Evolutionary conservation across 2,888 invertebrate genomes (phyloP).

Genomic region (Xestobium rufovillosum): DNA sequence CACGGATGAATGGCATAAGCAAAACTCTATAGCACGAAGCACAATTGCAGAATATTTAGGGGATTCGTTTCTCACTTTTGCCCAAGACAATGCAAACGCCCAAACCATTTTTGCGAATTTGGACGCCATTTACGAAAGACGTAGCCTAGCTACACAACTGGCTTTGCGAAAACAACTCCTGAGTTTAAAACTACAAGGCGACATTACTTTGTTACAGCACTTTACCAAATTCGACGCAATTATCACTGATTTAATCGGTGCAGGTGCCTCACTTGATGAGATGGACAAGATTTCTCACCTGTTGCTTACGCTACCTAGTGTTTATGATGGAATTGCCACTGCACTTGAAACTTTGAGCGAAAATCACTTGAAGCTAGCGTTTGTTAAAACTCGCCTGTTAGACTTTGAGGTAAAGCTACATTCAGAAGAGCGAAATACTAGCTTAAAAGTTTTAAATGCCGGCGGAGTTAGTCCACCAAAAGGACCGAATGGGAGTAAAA

Average conservation of each 20-base stretch:
- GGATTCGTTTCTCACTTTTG: slow-evolving; percentile 13
- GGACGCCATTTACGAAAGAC: slow-evolving; percentile 14
- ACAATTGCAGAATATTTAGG: slow-evolving; percentile 12
- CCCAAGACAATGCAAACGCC: slow-evolving; percentile 8
- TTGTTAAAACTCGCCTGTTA: slow-evolving; percentile 30
- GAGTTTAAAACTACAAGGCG: slow-evolving; percentile 24
- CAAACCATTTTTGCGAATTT: slow-evolving; percentile 6
- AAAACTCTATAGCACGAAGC: slow-evolving; percentile 9
- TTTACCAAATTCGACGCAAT: slow-evolving; percentile 34
- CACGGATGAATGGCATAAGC: too few species aligned
- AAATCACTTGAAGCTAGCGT: slow-evolving; percentile 31
- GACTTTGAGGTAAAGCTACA: slow-evolving; percentile 23
- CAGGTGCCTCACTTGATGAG: slow-evolving; percentile 35
- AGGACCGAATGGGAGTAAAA: too few species aligned
- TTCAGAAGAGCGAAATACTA: too few species aligned
- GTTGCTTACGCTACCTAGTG: slow-evolving; percentile 32
- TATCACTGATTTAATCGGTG: slow-evolving; percentile 30
- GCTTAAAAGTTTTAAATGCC: too few species aligned
- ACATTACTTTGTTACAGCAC: slow-evolving; percentile 24
- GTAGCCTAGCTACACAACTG: slow-evolving; percentile 28
- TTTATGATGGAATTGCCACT: slow-evolving; percentile 34
- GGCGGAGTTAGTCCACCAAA: too few species aligned
- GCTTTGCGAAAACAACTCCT: slow-evolving; percentile 25
- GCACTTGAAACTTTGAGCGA: slow-evolving; percentile 35
- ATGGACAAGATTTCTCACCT: slow-evolving; percentile 35